Conservation (phyloP, 1,140 invertebrate species). For the Colletes gigas region DNA sequence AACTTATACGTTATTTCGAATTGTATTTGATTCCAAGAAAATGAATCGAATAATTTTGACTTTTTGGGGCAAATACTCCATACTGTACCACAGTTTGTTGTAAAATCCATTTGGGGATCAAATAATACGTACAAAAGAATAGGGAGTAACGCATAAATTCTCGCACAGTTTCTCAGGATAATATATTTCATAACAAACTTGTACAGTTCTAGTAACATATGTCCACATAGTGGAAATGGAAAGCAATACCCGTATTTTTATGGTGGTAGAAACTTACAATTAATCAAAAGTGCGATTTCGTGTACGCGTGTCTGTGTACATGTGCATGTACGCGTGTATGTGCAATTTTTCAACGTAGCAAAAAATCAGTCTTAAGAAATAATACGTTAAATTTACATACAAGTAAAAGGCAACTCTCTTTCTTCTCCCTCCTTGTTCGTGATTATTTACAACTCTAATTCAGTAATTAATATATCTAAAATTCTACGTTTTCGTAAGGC, state of each 20-base stretch:
- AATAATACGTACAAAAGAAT: not conserved
- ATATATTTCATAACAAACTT: conserved; percentile 71
- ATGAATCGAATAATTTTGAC: too few species aligned
- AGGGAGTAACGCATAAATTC: not conserved
- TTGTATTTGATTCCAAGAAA: too few species aligned
- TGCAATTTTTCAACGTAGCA: conserved; percentile 47
- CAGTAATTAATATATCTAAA: conserved; percentile 7
- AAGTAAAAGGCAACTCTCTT: conserved; percentile 14
- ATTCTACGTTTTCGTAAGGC: conserved; percentile 23
- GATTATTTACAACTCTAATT: conserved; percentile 48
- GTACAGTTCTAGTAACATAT: conserved; percentile 57
- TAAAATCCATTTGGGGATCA: too few species aligned
- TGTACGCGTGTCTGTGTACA: conserved; percentile 18
- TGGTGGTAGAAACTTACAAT: conserved; percentile 27
- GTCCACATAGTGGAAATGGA: conserved; percentile 8
- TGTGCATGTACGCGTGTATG: not conserved
- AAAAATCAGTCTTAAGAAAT: conserved; percentile 69
- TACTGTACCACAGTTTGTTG: too few species aligned
- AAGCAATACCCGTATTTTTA: not conserved
- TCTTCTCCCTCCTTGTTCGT: not conserved
- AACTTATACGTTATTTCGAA: too few species aligned
- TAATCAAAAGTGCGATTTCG: conserved; percentile 26
- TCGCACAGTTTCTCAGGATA: conserved; percentile 13
- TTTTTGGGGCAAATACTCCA: too few species aligned
- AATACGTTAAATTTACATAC: conserved; percentile 61